Conservation (phyloP, 2,888 invertebrate species). For the Lasioglossum oenotherae region DNA sequence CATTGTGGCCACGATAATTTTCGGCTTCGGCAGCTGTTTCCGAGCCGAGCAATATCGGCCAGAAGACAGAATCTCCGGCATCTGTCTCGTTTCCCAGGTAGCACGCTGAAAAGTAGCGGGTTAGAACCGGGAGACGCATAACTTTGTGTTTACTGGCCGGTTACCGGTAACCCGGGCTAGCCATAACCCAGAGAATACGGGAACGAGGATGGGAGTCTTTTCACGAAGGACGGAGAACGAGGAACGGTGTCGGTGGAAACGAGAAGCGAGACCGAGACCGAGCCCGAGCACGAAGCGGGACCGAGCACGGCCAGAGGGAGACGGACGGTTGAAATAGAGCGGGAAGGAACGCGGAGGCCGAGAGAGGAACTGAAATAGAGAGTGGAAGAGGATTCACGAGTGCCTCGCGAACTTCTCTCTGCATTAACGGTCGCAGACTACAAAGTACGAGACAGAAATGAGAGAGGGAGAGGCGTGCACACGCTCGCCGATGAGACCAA, state of each 20-base stretch:
- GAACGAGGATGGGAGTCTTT: conserved; percentile 37
- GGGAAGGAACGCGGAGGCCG: conserved; percentile 37
- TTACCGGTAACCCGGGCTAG: conserved; percentile 51
- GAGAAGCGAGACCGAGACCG: conserved; percentile 10
- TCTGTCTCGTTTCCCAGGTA: conserved; percentile 32
- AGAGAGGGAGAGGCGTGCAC: conserved; percentile 36
- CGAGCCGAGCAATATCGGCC: background rate
- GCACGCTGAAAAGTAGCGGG: conserved; percentile 37
- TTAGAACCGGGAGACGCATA: conserved; percentile 50
- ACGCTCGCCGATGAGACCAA: conserved; percentile 47
- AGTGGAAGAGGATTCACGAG: conserved; percentile 64
- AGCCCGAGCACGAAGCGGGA: conserved; percentile 12
- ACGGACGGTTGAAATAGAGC: conserved; percentile 36
- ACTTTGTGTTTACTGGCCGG: conserved; percentile 57
- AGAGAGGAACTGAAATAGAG: conserved; percentile 48
- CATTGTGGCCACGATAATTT: conserved; percentile 9
- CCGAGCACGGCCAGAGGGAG: conserved; percentile 14
- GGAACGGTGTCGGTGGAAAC: conserved; percentile 6
- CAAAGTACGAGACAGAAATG: conserved; percentile 51
- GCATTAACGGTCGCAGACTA: conserved; percentile 67
- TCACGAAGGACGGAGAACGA: conserved; percentile 19
- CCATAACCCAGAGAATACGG: conserved; percentile 37
- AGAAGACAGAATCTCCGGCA: conserved; percentile 18
- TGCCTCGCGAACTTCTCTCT: conserved; percentile 63
- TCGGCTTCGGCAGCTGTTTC: background rate